phyloP scores from a whole-genome alignment of 2,888 invertebrate genomes.

The Sphaeridia pumilis region DNA sequence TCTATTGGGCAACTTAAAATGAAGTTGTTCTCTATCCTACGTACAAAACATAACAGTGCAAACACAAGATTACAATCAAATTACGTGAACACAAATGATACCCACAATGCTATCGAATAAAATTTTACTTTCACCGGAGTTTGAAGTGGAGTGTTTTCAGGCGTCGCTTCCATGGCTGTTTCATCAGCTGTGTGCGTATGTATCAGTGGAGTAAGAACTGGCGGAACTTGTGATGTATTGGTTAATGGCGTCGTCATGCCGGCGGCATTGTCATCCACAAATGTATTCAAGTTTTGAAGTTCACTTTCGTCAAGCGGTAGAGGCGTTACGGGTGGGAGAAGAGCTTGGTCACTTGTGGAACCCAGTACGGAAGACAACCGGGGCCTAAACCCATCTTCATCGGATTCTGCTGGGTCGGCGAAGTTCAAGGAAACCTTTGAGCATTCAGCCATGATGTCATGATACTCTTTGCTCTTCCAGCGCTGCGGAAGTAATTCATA shows the following conservation, averaged over 20 bases:
- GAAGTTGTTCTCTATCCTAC: slow-evolving; percentile 33
- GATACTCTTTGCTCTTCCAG: slow-evolving; percentile 66
- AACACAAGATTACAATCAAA: slow-evolving; percentile 17
- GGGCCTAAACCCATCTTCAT: slow-evolving; percentile 26
- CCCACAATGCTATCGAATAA: neutral
- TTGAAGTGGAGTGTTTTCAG: slow-evolving; percentile 67
- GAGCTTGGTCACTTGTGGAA: neutral
- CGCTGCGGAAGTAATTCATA: slow-evolving; percentile 37
- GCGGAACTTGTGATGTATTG: slow-evolving; percentile 17
- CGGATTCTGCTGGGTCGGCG: slow-evolving; percentile 38
- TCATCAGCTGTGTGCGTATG: slow-evolving; percentile 60
- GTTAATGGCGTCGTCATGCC: slow-evolving; percentile 17
- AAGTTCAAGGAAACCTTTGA: slow-evolving; percentile 56
- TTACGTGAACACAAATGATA: slow-evolving; percentile 11
- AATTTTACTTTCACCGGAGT: slow-evolving; percentile 33
- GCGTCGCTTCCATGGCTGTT: slow-evolving; percentile 78
- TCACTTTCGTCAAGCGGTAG: slow-evolving; percentile 7
- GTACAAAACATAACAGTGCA: slow-evolving; percentile 18
- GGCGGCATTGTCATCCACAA: slow-evolving; percentile 13
- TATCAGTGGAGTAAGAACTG: slow-evolving; percentile 22
- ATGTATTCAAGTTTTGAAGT: slow-evolving; percentile 10
- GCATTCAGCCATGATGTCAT: slow-evolving; percentile 82
- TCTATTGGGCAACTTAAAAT: slow-evolving; percentile 29
- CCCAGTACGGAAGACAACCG: slow-evolving; percentile 8
- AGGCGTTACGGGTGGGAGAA: slow-evolving; percentile 11